Evolutionary conservation across 2,797 vertebrate genomes (phyloP).

Genomic region (Lutjanus argentimaculatus): DNA sequence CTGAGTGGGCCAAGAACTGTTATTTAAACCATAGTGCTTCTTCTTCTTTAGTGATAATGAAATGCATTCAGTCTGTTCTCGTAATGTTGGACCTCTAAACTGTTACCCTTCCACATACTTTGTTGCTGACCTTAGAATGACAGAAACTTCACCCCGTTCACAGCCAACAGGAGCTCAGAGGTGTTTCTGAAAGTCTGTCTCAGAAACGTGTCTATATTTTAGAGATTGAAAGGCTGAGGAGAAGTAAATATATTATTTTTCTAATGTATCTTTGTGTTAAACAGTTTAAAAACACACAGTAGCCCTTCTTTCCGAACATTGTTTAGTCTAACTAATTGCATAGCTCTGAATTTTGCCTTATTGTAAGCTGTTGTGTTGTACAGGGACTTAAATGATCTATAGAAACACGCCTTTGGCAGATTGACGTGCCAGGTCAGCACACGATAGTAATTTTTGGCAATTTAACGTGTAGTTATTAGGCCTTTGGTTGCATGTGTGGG

Average conservation of each 20-base stretch:
- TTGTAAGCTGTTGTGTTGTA: conserved; percentile 63
- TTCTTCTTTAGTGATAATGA: conserved; percentile 60
- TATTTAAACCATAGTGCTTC: conserved; percentile 77
- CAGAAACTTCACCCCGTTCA: conserved; percentile 23
- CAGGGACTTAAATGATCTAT: conserved; percentile 47
- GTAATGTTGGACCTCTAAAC: conserved; percentile 72
- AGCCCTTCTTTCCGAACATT: conserved; percentile 62
- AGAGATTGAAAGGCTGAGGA: conserved; percentile 56
- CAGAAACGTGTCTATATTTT: conserved; percentile 62
- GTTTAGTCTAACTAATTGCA: conserved; percentile 67
- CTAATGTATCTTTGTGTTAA: conserved; percentile 69
- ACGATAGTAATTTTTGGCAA: conserved; percentile 32
- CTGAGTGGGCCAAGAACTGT: conserved; percentile 78
- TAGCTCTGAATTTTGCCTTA: conserved; percentile 76
- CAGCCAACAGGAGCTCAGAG: conserved; percentile 50
- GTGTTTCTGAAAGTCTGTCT: conserved; percentile 47
- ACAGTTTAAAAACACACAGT: conserved; percentile 53
- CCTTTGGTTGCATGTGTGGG: conserved; percentile 34
- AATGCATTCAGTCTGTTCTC: conserved; percentile 61
- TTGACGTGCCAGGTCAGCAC: conserved; percentile 42
- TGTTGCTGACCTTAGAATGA: conserved; percentile 50
- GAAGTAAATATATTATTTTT: conserved; percentile 75
- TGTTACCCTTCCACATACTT: conserved; percentile 61
- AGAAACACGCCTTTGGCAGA: conserved; percentile 32
- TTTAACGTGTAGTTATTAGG: conserved; percentile 17